Evolutionary conservation across 2,113 vertebrate genomes (phyloP).

Genomic region (Scophthalmus maximus): DNA sequence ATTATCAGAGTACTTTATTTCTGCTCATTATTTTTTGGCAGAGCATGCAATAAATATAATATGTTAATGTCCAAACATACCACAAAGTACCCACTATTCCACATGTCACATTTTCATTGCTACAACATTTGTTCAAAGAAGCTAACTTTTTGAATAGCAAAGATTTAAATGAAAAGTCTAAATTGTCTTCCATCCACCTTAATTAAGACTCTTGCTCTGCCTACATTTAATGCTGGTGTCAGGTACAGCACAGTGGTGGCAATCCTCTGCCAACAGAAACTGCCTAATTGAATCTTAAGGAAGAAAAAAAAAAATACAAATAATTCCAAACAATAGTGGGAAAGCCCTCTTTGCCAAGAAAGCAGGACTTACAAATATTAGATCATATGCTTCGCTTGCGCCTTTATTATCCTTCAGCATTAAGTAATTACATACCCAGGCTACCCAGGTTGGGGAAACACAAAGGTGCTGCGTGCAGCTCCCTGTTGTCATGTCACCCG

Average conservation of each 20-base stretch:
- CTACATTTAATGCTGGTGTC: conserved; percentile 36
- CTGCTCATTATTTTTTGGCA: conserved; percentile 12
- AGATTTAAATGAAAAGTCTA: not conserved
- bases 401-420: conserved; percentile 32
- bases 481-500: conserved; percentile 36
- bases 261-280: conserved; percentile 28
- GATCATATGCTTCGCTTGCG: conserved; percentile 35
- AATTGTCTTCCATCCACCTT: conserved; percentile 18
- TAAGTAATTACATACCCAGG: conserved; percentile 39
- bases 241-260: conserved; percentile 33
- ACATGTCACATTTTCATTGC: conserved; percentile 11
- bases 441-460: conserved; percentile 36
- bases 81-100: conserved; percentile 7
- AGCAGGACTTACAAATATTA: conserved; percentile 4
- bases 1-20: conserved; percentile 19
- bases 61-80: not conserved
- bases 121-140: conserved; percentile 15
- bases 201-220: conserved; percentile 27
- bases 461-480: conserved; percentile 25
- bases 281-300: conserved; percentile 14
- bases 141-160: not conserved
- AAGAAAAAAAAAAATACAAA: conserved; percentile 39
- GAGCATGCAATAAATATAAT: conserved; percentile 3
- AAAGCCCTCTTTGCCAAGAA: not conserved
- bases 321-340: conserved; percentile 33